Evolutionary conservation across 2,113 vertebrate species (phyloP).

Genomic region (Onychostoma macrolepis): DNA sequence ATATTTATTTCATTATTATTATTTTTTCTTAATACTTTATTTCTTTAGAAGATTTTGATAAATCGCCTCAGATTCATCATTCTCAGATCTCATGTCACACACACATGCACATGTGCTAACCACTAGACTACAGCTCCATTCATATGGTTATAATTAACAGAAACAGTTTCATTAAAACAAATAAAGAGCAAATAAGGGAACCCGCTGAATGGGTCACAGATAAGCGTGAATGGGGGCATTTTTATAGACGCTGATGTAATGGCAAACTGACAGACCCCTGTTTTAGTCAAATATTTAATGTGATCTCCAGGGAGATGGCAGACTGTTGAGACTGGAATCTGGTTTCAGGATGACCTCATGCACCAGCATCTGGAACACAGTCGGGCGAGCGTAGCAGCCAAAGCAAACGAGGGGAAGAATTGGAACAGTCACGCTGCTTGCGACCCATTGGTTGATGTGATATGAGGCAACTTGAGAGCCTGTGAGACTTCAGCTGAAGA

Average conservation of each 20-base stretch:
- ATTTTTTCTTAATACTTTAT: neutral
- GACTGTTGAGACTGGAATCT: conserved; percentile 37
- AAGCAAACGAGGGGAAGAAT: conserved; percentile 37
- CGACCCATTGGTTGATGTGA: conserved; percentile 4
- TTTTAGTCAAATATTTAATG: conserved; percentile 42
- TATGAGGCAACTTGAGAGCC: conserved; percentile 24
- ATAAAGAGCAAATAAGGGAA: neutral
- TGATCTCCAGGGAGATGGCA: conserved; percentile 43
- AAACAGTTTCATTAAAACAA: neutral
- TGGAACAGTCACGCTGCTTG: conserved; percentile 1
- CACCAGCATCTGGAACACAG: conserved; percentile 47
- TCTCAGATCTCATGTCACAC: too few relatives aligned
- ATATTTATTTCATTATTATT: neutral
- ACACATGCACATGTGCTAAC: neutral
- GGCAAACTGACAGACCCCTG: conserved; percentile 1
- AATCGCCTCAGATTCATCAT: neutral
- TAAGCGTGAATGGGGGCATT: conserved; percentile 27
- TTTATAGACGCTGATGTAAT: conserved; percentile 40
- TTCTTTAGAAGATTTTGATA: neutral
- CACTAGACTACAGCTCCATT: neutral
- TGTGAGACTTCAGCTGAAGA: conserved; percentile 8
- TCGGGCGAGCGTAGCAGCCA: conserved; percentile 42
- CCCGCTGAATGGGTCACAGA: neutral
- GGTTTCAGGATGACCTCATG: conserved; percentile 44
- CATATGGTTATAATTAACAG: neutral